These are phyloP conservation scores for Gymnopithys bicolor DNA, from an alignment of 2,797 vertebrate genomes.

Conservation along the genomic window DNA sequence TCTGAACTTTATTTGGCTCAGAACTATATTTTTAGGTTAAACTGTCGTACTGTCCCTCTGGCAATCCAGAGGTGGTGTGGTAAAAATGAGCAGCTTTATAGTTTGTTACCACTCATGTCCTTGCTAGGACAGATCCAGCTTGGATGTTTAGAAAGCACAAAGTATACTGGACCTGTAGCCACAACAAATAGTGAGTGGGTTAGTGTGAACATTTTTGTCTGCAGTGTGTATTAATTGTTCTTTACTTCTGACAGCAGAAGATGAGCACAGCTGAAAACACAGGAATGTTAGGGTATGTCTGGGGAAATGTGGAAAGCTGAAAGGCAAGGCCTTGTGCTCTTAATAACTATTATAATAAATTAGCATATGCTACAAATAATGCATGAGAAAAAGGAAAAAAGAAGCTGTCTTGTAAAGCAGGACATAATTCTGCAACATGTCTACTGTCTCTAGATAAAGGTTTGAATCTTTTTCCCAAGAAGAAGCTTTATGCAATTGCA, in stretches of 20 bases:
- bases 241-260: constrained; percentile 34
- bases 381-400: neutral
- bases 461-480: constrained; percentile 58
- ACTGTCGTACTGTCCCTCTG: neutral
- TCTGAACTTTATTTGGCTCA: neutral
- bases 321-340: constrained; percentile 38
- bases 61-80: neutral
- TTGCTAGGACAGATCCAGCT: neutral
- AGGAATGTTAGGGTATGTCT: constrained; percentile 15
- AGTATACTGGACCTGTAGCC: neutral
- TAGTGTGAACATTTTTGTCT: constrained; percentile 50
- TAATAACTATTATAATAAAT: constrained; percentile 49
- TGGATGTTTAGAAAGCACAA: constrained; percentile 12
- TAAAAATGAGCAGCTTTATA: neutral
- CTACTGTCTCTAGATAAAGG: constrained; percentile 24
- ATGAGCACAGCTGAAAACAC: constrained; percentile 15
- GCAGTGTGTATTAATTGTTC: constrained; percentile 22
- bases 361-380: constrained; percentile 53
- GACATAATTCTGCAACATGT: neutral
- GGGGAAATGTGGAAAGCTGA: constrained; percentile 40
- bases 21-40: neutral
- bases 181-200: constrained; percentile 38
- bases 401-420: constrained; percentile 37
- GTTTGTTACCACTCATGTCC: neutral
- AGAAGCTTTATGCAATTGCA: constrained; percentile 56